Conservation (phyloP, 2,113 vertebrate species). For the Anarhynchus alexandrinus region DNA sequence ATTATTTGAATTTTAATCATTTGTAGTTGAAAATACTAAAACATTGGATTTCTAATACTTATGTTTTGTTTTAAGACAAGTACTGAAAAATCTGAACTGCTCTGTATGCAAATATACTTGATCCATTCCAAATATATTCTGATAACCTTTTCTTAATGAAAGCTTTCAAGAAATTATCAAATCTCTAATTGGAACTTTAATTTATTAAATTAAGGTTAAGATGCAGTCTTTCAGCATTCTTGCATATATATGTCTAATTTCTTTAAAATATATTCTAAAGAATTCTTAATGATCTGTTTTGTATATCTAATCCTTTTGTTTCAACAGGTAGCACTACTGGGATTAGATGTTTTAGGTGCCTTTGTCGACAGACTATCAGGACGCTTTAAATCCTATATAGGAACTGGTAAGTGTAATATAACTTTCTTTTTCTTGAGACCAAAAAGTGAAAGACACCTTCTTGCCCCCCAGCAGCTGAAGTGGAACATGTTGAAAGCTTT, state of each 20-base stretch:
- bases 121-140: neutral
- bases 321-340: constrained; percentile 88
- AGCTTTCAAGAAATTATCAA: neutral
- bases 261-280: neutral
- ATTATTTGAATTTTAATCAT: neutral
- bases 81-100: neutral
- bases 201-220: neutral
- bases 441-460: neutral
- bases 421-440: neutral
- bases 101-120: neutral
- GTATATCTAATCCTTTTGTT: constrained; percentile 33
- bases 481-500: neutral
- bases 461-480: neutral
- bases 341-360: constrained; percentile 88
- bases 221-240: neutral
- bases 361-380: constrained; percentile 87
- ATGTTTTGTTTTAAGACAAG: neutral
- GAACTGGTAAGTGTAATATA: constrained; percentile 81
- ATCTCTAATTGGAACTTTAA: neutral
- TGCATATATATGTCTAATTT: neutral
- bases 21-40: neutral
- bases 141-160: neutral
- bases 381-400: constrained; percentile 87
- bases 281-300: neutral
- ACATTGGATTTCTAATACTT: neutral